Evolutionary conservation across 1,140 invertebrate species (phyloP).

Genomic region (Pteromalus puparum): DNA sequence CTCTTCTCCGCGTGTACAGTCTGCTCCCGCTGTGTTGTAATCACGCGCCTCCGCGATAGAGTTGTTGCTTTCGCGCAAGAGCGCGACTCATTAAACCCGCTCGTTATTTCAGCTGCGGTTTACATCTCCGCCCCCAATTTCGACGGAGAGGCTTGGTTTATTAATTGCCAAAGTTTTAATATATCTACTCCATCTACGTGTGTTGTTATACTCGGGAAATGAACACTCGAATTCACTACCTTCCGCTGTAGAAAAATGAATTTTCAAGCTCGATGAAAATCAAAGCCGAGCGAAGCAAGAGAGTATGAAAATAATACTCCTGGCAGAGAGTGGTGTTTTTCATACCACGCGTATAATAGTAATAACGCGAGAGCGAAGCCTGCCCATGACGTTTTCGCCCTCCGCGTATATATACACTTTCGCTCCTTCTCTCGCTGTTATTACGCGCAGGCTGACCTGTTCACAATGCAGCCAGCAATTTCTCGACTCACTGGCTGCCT

Average conservation of each 20-base stretch:
- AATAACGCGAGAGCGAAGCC: background rate
- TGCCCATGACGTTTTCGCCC: background rate
- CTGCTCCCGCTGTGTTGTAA: background rate
- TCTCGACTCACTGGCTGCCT: background rate
- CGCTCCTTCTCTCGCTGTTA: background rate
- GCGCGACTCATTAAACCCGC: background rate
- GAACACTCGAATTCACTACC: no score
- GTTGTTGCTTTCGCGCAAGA: background rate
- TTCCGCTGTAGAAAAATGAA: no score
- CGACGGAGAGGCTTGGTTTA: background rate
- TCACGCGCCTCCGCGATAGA: background rate
- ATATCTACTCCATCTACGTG: background rate
- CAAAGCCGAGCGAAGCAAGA: no score
- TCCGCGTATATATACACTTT: background rate
- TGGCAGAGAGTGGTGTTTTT: no score
- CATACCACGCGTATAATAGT: no score
- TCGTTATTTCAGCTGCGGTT: no score
- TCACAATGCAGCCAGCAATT: background rate
- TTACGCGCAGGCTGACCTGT: background rate
- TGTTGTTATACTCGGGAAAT: no score
- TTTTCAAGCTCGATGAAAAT: no score
- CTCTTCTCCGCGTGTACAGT: background rate
- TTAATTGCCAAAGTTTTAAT: background rate
- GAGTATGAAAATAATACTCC: no score
- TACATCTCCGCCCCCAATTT: background rate